Base-by-base conservation (phyloP, 2,888 invertebrate genomes). In the Schizaphis graminum region DNA sequence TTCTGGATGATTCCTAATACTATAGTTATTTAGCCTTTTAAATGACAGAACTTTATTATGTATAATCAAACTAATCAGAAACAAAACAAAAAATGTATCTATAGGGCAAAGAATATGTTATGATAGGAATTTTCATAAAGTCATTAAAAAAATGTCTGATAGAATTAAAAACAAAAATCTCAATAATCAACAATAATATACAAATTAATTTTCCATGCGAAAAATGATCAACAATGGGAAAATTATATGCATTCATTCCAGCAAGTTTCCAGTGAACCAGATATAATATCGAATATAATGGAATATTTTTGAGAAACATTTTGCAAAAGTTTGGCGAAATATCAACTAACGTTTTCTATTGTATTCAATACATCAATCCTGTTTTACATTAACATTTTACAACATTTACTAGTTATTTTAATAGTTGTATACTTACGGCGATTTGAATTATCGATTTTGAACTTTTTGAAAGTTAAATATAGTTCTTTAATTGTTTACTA, bases 361-460 rank as follows among this genome's bases (percentile, higher is more conserved):
- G 53, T 77, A 35, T 91, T 26, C 77, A 35, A 53, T 53, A 53
- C 41, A 77, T 77, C 91, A 91, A 91, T 91, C 16, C 24, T 88
- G 26, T 26, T 57, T 26, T 16, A 53, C 35, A 28, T 24, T n/a
- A n/a, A n/a, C n/a, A n/a, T n/a, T n/a, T 49, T 77, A n/a, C 3
- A 24, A 16, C 16, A n/a, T 3, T 26, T 13, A 35, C 49, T 77
- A 26, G 35, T 77, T 91, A 77, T 49, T 77, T 77, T 91, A 91
- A 77, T 77, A 49, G 77, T 53, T 77, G 16, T 77, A 28, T 24
- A 77, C 24, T 77, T 35, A 24, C 35, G 35, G 91, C 13, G 47
- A 24, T 90, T 57, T 13, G n/a, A 61, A 67, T 47, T 24, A 41
- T 90, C 28, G 35, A 35, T 8, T 77, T 26, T 77, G 26, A 91